Conservation (phyloP, 2,888 invertebrate genomes). For the Cryptocephalus moraei region DNA sequence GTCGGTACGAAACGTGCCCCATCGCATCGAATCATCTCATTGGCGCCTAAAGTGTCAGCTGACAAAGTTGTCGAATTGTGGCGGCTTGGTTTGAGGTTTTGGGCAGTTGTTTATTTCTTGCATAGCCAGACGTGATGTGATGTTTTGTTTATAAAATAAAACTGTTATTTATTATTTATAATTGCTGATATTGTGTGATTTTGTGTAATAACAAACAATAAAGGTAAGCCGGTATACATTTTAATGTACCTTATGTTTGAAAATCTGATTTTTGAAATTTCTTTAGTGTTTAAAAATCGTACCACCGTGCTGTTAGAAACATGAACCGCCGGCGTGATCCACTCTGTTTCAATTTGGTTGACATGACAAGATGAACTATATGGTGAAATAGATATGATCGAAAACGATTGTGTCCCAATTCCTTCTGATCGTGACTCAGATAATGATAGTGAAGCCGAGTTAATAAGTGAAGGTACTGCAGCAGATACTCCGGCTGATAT, state of each 20-base stretch:
- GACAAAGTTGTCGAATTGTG: too few species aligned
- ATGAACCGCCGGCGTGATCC: neutral
- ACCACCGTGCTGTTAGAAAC: slow-evolving; percentile 2
- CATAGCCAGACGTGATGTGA: neutral
- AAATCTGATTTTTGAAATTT: slow-evolving; percentile 1
- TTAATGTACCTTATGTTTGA: neutral
- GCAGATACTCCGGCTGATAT: too few species aligned
- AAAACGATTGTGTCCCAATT: neutral
- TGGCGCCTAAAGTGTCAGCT: too few species aligned
- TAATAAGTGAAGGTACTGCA: neutral
- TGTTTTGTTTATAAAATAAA: neutral
- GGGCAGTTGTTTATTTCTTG: slow-evolving; percentile 1
- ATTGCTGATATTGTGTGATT: slow-evolving; percentile 1
- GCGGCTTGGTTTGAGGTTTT: neutral
- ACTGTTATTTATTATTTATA: slow-evolving; percentile 1
- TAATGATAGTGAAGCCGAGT: slow-evolving; percentile 1
- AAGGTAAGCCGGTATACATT: neutral
- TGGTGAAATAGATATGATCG: slow-evolving; percentile 1
- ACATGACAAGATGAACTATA: slow-evolving; percentile 2
- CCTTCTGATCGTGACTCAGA: slow-evolving; percentile 1
- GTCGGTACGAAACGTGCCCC: too few species aligned
- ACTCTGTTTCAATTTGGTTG: slow-evolving; percentile 1
- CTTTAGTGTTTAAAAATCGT: neutral
- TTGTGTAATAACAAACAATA: slow-evolving; percentile 1
- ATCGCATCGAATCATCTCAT: too few species aligned